Evolutionary conservation across 2,113 vertebrate species (phyloP).

Genomic region (Leptocoma aspasia): DNA sequence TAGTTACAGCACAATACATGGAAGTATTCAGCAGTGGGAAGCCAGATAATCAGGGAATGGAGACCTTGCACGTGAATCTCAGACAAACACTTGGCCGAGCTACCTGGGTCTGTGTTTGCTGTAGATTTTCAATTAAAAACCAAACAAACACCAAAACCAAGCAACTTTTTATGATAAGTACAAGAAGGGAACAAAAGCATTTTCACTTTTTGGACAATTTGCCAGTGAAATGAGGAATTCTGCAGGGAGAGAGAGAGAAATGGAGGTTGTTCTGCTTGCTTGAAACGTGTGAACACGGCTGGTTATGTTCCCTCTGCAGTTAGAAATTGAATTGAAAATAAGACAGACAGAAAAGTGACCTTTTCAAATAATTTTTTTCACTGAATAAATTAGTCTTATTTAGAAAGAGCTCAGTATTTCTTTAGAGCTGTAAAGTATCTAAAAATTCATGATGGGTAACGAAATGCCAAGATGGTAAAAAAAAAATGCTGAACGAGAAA

Average conservation of each 20-base stretch:
- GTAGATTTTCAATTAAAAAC: neutral
- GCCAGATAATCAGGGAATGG: neutral
- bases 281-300: neutral
- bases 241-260: neutral
- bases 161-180: neutral
- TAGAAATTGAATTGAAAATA: neutral
- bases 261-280: neutral
- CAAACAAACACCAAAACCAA: neutral
- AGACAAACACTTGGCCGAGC: neutral
- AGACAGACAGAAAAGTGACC: neutral
- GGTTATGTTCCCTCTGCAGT: neutral
- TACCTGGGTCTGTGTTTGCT: neutral
- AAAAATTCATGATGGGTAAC: neutral
- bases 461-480: neutral
- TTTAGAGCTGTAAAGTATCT: neutral
- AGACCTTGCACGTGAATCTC: neutral
- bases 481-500: neutral
- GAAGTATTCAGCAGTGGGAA: neutral
- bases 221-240: neutral
- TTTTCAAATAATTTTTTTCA: neutral
- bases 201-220: neutral
- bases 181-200: neutral
- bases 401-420: neutral
- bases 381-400: neutral
- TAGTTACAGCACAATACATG: neutral